A percentile compares a stretch with the other conserved stretches of the same genome.
phyloP scores from a whole-genome alignment of 2,888 invertebrate species.

The Pandemis corylana region DNA sequence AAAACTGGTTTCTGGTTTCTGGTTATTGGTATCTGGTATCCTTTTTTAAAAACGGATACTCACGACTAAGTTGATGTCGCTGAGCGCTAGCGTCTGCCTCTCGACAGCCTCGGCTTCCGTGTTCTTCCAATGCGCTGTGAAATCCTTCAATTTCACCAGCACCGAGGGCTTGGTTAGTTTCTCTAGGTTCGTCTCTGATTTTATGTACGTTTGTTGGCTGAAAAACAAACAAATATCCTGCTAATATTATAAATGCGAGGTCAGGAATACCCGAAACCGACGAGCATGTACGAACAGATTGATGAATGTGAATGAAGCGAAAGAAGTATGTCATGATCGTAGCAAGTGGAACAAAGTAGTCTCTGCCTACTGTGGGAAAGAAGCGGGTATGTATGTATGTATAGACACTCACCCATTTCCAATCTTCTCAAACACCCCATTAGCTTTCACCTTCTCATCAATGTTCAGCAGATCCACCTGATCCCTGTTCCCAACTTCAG shows the following conservation, averaged over 20 bases:
- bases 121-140: constrained; percentile 77
- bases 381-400: too few relatives aligned
- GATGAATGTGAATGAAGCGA: too few relatives aligned
- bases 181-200: constrained; percentile 71
- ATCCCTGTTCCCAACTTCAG: constrained; percentile 71
- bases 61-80: constrained; percentile 76
- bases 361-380: too few relatives aligned
- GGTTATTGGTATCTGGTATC: neutral
- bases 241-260: too few relatives aligned
- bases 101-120: constrained; percentile 63
- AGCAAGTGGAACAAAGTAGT: too few relatives aligned
- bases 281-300: too few relatives aligned
- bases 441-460: constrained; percentile 55
- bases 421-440: constrained; percentile 76
- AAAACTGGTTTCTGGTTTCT: neutral
- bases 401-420: constrained; percentile 70
- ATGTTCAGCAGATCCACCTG: constrained; percentile 68
- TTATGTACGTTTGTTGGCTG: constrained; percentile 76
- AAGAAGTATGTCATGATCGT: too few relatives aligned
- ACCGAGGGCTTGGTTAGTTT: constrained; percentile 59
- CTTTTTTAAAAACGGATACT: constrained; percentile 43
- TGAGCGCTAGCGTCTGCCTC: constrained; percentile 67
- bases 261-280: too few relatives aligned
- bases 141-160: constrained; percentile 70
- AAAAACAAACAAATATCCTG: constrained; percentile 22